Evolutionary conservation across 2,113 vertebrate genomes (phyloP).

Genomic region (Myotis brandtii): DNA sequence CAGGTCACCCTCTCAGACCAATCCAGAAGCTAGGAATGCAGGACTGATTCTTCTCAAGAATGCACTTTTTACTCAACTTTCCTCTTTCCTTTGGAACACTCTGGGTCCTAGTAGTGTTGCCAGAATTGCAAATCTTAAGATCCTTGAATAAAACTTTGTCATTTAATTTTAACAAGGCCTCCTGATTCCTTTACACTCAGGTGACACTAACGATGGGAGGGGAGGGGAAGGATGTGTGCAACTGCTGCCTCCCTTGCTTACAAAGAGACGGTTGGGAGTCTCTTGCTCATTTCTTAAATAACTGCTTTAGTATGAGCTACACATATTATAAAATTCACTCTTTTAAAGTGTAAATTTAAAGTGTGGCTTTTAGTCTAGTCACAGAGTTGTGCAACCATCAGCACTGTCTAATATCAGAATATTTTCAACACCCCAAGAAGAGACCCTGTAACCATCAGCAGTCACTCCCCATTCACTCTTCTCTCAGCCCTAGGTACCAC

Average conservation of each 20-base stretch:
- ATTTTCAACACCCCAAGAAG: background rate
- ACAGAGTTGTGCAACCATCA: background rate
- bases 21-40: no score
- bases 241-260: background rate
- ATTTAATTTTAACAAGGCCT: background rate
- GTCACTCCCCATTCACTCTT: background rate
- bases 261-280: background rate
- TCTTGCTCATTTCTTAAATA: background rate
- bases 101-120: background rate
- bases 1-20: background rate
- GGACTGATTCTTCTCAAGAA: background rate
- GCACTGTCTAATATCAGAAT: background rate
- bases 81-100: background rate
- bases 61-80: background rate
- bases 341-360: background rate
- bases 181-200: background rate
- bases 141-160: background rate
- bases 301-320: background rate
- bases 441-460: background rate
- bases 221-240: rapidly evolving
- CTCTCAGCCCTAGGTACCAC: background rate
- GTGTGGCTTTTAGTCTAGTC: background rate
- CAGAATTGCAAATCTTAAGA: background rate
- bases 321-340: background rate
- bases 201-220: background rate